Percentiles rank a stretch among this genome's conserved stretches.
These are phyloP conservation scores for Ianthella basta DNA, from an alignment of 37 sponge, comb jelly and placozoan genomes.

Conservation along the genomic window DNA sequence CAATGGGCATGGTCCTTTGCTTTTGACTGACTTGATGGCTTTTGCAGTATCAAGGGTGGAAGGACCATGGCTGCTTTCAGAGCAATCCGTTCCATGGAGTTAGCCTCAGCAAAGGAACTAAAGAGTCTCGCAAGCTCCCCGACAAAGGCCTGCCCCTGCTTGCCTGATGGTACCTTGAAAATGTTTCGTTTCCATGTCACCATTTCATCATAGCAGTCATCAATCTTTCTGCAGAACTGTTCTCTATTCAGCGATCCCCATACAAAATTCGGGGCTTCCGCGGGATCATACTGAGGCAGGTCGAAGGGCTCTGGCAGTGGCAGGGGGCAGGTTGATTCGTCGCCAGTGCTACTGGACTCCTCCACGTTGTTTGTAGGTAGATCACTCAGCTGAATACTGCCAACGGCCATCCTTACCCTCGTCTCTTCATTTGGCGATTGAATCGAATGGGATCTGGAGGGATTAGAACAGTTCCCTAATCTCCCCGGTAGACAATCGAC, in stretches of 20 bases:
- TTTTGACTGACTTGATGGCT: constrained; percentile 14
- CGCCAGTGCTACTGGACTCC: not conserved
- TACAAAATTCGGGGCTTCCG: not conserved
- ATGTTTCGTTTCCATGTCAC: constrained; percentile 25
- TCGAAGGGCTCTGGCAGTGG: not conserved
- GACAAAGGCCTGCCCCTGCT: constrained; percentile 14
- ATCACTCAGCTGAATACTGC: constrained; percentile 6
- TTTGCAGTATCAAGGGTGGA: constrained; percentile 1
- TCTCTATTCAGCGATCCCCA: not conserved
- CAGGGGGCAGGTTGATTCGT: not conserved
- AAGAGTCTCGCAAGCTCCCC: not conserved
- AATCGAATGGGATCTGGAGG: not conserved
- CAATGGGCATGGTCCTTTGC: constrained; percentile 15
- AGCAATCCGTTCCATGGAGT: constrained; percentile 7
- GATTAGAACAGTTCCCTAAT: constrained; percentile 5
- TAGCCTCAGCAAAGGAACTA: constrained; percentile 8
- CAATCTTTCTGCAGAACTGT: constrained; percentile 6
- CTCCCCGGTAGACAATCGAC: constrained; percentile 7
- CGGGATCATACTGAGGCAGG: not conserved
- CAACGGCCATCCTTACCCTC: not conserved
- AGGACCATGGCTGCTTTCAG: constrained; percentile 22
- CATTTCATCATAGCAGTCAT: constrained; percentile 24
- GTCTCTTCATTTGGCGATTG: not conserved
- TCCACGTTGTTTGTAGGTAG: not conserved
- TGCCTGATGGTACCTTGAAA: constrained; percentile 22